Percentiles rank a stretch among this genome's conserved stretches.
Conservation (phyloP, 2,888 invertebrate species). For the Ommatoiulus sabulosus region DNA sequence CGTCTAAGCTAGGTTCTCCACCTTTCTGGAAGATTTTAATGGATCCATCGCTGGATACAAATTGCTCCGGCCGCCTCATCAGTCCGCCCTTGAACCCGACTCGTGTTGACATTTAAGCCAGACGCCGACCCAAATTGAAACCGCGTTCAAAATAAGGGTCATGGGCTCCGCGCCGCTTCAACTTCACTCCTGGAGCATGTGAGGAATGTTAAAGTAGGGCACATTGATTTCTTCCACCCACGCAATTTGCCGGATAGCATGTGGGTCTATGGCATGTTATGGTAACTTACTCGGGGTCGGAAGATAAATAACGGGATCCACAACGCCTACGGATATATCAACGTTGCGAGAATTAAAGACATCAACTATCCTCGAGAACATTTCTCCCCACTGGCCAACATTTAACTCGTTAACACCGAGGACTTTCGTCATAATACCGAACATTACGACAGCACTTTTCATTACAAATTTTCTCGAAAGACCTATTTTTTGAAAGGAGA, state of each 20-base stretch:
- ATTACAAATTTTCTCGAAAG: no score
- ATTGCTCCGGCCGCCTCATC: not conserved
- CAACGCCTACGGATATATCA: not conserved
- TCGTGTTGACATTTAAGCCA: constrained; percentile 35
- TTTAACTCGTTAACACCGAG: no score
- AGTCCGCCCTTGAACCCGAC: constrained; percentile 18
- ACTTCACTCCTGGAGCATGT: constrained; percentile 49
- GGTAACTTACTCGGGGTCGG: constrained; percentile 13
- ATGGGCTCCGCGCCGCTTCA: constrained; percentile 42
- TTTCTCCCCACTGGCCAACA: no score
- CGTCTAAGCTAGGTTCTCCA: no score
- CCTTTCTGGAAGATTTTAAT: not conserved
- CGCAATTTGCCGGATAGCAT: constrained; percentile 48
- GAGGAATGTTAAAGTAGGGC: constrained; percentile 50
- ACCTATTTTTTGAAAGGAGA: no score
- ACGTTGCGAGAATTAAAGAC: no score
- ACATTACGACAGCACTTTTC: no score
- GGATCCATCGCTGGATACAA: not conserved
- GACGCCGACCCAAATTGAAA: constrained; percentile 50
- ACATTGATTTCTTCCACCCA: constrained; percentile 55
- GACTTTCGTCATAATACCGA: no score
- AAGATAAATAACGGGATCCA: not conserved
- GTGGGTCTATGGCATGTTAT: constrained; percentile 31
- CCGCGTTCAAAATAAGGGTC: constrained; percentile 53
- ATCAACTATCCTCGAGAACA: no score